Evolutionary conservation across 2,113 vertebrate genomes (phyloP).

Genomic region (Pontoporia blainvillei): DNA sequence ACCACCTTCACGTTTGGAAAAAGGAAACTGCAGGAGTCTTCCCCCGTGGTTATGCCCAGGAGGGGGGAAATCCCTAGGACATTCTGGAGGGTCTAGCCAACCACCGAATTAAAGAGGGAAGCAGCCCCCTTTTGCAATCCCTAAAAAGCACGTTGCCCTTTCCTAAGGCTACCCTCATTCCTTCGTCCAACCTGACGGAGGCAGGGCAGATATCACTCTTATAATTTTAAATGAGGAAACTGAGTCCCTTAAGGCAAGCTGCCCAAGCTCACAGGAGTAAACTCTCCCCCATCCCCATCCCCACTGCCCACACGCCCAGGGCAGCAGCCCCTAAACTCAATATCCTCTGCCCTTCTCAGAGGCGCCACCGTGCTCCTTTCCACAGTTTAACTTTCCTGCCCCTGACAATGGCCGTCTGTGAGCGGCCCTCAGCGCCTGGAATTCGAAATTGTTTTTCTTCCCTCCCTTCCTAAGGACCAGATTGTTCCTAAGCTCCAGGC

Average conservation of each 20-base stretch:
- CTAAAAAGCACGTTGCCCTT: rapidly evolving
- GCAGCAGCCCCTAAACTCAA: constrained; percentile 41
- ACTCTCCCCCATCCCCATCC: not conserved
- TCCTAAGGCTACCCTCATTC: not conserved
- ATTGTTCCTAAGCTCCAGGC: constrained; percentile 20
- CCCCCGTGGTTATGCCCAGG: rapidly evolving
- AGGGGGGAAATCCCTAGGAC: not conserved
- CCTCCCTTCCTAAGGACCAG: constrained; percentile 55
- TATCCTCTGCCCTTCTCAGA: not conserved
- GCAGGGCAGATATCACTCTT: not conserved
- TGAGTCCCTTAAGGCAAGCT: not conserved
- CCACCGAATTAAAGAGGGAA: not conserved
- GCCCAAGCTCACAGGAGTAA: not conserved
- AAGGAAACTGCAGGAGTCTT: not conserved
- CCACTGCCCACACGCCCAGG: not conserved
- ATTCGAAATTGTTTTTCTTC: constrained; percentile 70
- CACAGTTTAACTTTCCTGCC: constrained; percentile 8
- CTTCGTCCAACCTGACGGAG: not conserved
- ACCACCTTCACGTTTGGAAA: not conserved
- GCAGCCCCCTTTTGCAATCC: not conserved
- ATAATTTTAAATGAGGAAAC: not conserved
- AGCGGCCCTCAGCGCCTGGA: constrained; percentile 52
- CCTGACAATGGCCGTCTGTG: constrained; percentile 59
- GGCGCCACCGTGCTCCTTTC: not conserved
- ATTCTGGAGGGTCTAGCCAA: too few relatives aligned